Evolutionary conservation across 2,888 invertebrate species (phyloP).

Genomic region (Pristionchus fissidentatus): DNA sequence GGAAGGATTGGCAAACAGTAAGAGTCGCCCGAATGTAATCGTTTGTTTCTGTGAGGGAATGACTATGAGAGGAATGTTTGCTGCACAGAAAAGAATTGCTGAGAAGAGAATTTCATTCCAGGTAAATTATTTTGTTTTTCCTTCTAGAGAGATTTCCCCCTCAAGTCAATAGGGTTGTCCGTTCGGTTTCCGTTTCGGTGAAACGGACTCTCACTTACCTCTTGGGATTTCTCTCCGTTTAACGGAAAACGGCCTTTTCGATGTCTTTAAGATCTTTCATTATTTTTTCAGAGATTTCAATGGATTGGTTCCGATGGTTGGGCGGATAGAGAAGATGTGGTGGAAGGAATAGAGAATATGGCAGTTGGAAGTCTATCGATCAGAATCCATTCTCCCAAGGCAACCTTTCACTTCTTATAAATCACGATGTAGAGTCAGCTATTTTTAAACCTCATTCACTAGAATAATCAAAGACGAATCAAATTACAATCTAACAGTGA

Average conservation of each 20-base stretch:
- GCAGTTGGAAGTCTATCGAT: conserved; percentile 85
- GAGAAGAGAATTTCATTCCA: conserved; percentile 23
- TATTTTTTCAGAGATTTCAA: conserved; percentile 64
- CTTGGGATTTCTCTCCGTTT: no score
- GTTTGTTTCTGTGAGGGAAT: conserved; percentile 86
- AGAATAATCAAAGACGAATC: no score
- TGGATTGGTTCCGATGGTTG: conserved; percentile 75
- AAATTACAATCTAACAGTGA: background rate
- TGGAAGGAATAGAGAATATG: conserved; percentile 81
- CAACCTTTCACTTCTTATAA: conserved; percentile 68
- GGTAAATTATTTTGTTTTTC: background rate
- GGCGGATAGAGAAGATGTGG: conserved; percentile 81
- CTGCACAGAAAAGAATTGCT: conserved; percentile 68
- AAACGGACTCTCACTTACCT: no score
- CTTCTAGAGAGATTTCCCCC: background rate
- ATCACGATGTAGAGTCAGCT: no score
- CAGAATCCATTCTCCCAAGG: conserved; percentile 84
- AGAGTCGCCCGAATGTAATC: conserved; percentile 72
- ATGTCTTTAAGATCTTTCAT: background rate
- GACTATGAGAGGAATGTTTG: conserved; percentile 79
- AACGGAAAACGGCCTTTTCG: background rate
- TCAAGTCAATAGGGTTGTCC: no score
- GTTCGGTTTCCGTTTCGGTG: no score
- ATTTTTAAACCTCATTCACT: no score
- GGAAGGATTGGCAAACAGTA: conserved; percentile 59